Evolutionary conservation across 2,113 vertebrate species (phyloP).

Genomic region (Oryzias javanicus): DNA sequence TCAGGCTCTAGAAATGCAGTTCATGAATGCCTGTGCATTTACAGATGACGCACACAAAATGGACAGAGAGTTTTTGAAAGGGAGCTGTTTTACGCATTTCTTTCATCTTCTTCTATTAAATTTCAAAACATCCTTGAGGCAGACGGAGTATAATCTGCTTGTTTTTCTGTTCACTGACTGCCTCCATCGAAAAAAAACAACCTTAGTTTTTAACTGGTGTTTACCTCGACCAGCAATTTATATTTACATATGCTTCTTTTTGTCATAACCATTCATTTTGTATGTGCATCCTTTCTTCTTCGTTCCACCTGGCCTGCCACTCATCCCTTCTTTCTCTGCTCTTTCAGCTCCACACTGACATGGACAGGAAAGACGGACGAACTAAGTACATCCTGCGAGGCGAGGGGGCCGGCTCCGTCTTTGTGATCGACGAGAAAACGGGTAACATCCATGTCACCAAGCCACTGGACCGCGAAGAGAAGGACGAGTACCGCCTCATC

Average conservation of each 20-base stretch:
- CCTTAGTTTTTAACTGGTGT: slow-evolving; percentile 54
- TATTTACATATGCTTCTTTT: slow-evolving; percentile 10
- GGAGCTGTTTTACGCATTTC: slow-evolving; percentile 35
- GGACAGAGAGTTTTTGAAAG: slow-evolving; percentile 10
- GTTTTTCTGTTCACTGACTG: slow-evolving; percentile 55
- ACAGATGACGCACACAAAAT: slow-evolving; percentile 16
- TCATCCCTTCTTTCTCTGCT: slow-evolving; percentile 4
- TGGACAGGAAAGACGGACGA: slow-evolving; percentile 87
- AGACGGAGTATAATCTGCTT: slow-evolving; percentile 55
- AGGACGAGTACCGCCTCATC: slow-evolving; percentile 86
- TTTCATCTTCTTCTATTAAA: slow-evolving; percentile 50
- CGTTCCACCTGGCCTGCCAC: background rate
- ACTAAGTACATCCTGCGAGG: slow-evolving; percentile 88
- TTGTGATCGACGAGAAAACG: slow-evolving; percentile 91
- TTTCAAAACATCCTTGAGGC: slow-evolving; percentile 52
- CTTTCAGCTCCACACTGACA: slow-evolving; percentile 87
- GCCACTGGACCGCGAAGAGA: slow-evolving; percentile 89
- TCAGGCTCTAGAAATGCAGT: slow-evolving; percentile 48
- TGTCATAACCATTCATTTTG: slow-evolving; percentile 11
- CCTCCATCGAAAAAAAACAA: slow-evolving; percentile 42
- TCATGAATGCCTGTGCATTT: slow-evolving; percentile 25
- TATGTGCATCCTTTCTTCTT: background rate
- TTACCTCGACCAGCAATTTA: slow-evolving; percentile 25
- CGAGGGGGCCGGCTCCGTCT: slow-evolving; percentile 89
- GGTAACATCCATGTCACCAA: slow-evolving; percentile 93